Conservation (phyloP, 2,113 vertebrate species). For the Tylochromis polylepis region DNA sequence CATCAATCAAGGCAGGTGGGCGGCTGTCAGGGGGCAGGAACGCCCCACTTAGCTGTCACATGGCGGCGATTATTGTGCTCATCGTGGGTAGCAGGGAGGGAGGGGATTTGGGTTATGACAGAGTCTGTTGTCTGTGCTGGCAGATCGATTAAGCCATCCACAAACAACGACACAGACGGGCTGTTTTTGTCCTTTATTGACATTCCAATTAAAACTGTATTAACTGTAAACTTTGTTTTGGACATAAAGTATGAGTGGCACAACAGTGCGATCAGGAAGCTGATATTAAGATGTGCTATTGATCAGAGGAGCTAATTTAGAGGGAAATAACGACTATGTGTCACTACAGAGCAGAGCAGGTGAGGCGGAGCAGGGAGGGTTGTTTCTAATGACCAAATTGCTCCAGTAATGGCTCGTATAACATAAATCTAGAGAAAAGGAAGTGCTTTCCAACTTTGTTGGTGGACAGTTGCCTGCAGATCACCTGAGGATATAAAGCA, state of each 20-base stretch:
- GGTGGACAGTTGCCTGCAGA: background rate
- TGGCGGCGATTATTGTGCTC: constrained; percentile 57
- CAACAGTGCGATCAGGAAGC: background rate
- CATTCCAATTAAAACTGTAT: constrained; percentile 28
- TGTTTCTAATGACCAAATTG: constrained; percentile 43
- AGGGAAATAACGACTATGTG: constrained; percentile 11
- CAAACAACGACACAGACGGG: background rate
- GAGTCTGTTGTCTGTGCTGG: constrained; percentile 32
- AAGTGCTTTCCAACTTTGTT: background rate
- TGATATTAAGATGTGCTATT: constrained; percentile 7
- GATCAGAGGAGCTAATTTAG: constrained; percentile 20
- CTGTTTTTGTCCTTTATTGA: background rate
- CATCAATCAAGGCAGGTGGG: constrained; percentile 73
- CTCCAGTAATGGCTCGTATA: constrained; percentile 7
- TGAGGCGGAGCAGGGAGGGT: background rate
- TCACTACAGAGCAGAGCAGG: background rate
- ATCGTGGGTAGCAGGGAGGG: background rate
- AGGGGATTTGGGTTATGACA: constrained; percentile 11
- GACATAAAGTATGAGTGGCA: background rate
- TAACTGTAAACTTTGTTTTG: constrained; percentile 9
- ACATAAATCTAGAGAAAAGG: background rate
- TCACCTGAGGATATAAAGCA: background rate
- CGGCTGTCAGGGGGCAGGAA: constrained; percentile 55
- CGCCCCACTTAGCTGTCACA: constrained; percentile 56
- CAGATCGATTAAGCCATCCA: constrained; percentile 31